Percentiles rank a stretch among this genome's conserved stretches.
Evolutionary conservation across 37 sponge, comb jelly and placozoan species (phyloP).

Genomic region (Beroe forskalii): DNA sequence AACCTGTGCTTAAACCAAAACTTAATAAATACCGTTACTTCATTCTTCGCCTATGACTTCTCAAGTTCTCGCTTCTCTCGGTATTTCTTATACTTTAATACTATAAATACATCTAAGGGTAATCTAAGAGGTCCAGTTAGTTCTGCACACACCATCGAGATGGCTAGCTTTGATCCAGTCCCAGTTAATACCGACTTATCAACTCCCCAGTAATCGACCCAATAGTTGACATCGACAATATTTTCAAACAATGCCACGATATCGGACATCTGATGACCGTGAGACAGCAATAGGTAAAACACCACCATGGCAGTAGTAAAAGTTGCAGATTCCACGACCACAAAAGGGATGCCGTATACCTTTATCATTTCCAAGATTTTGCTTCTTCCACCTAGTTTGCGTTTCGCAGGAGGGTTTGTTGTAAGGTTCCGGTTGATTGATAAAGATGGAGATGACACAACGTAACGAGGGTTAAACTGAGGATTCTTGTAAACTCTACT

Average conservation of each 20-base stretch:
- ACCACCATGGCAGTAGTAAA: background rate
- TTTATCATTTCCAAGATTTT: background rate
- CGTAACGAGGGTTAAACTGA: no score
- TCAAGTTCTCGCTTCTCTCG: no score
- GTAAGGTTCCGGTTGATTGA: no score
- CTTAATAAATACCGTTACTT: no score
- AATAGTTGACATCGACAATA: background rate
- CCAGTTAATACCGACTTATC: background rate
- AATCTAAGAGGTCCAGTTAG: background rate
- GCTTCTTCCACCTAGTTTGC: no score
- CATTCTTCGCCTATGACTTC: no score
- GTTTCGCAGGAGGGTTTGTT: no score
- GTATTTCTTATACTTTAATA: background rate
- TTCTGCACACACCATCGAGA: background rate
- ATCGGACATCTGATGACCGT: background rate
- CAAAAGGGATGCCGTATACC: background rate
- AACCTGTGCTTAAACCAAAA: no score
- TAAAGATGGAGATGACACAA: no score
- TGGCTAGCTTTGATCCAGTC: background rate
- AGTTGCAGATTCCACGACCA: background rate
- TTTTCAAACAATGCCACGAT: background rate
- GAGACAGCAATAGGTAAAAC: background rate
- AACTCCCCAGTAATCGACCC: background rate
- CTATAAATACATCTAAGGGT: background rate
- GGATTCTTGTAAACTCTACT: no score